Percentiles rank a stretch among this genome's conserved stretches.
Evolutionary conservation across 2,113 vertebrate genomes (phyloP).

Genomic region (Corythaixoides concolor): DNA sequence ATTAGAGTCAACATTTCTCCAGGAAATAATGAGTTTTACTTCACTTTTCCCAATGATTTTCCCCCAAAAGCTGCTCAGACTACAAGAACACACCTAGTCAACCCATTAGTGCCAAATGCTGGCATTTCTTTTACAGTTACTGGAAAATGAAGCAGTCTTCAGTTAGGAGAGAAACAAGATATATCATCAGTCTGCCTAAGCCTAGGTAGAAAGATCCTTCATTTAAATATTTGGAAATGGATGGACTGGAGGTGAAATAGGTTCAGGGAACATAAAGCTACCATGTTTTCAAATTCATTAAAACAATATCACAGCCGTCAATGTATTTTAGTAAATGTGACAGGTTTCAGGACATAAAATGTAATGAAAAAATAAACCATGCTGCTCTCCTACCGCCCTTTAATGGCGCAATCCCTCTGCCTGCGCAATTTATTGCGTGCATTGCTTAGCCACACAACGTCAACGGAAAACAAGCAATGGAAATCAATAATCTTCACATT

Average conservation of each 20-base stretch:
- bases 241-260: background rate
- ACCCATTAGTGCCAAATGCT: background rate
- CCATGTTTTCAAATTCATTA: background rate
- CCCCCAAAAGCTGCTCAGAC: background rate
- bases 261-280: background rate
- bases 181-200: background rate
- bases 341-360: background rate
- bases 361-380: background rate
- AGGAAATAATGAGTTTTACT: background rate
- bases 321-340: background rate
- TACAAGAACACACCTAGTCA: background rate
- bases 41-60: background rate
- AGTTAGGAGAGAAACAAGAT: background rate
- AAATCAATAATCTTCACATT: background rate
- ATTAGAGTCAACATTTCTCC: background rate
- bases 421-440: background rate
- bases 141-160: background rate
- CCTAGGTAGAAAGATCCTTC: background rate
- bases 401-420: background rate
- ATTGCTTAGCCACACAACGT: background rate
- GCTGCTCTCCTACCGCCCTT: background rate
- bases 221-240: background rate
- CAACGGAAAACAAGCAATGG: background rate
- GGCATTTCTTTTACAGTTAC: background rate
- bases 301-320: background rate